Evolutionary conservation across 2,888 invertebrate genomes (phyloP).

Genomic region (Penaeus monodon): DNA sequence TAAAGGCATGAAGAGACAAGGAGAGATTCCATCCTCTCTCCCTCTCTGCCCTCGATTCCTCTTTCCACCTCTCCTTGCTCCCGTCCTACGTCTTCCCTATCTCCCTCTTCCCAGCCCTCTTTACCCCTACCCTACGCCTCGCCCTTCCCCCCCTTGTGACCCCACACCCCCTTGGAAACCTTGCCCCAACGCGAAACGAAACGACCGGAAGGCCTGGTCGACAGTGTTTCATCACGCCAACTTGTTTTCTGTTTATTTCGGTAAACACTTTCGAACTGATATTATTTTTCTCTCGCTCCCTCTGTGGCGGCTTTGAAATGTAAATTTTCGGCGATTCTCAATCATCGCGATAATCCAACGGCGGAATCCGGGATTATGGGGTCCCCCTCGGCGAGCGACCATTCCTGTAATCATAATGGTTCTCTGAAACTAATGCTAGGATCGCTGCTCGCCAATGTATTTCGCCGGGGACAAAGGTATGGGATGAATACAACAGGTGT

Average conservation of each 20-base stretch:
- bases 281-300: constrained; percentile 23
- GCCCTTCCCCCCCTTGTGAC: background rate
- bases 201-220: background rate
- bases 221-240: background rate
- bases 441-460: constrained; percentile 36
- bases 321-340: constrained; percentile 44
- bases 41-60: too few relatives aligned
- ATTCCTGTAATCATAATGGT: constrained; percentile 45
- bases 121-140: too few relatives aligned
- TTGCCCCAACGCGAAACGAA: constrained; percentile 6
- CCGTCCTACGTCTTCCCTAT: too few relatives aligned
- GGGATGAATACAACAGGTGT: too few relatives aligned
- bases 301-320: constrained; percentile 28
- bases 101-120: too few relatives aligned
- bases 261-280: background rate
- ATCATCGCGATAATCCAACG: constrained; percentile 42
- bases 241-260: constrained; percentile 24
- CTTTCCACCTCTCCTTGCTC: too few relatives aligned
- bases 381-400: constrained; percentile 31
- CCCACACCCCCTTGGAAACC: background rate
- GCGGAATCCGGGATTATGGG: constrained; percentile 35
- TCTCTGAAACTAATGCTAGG: constrained; percentile 47
- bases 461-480: constrained; percentile 15
- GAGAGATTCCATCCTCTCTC: too few relatives aligned
- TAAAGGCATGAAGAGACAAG: too few relatives aligned